A percentile compares a stretch with the other conserved stretches of the same genome.
phyloP scores from a whole-genome alignment of 2,113 vertebrate genomes.

The Anser brachyrhynchus region DNA sequence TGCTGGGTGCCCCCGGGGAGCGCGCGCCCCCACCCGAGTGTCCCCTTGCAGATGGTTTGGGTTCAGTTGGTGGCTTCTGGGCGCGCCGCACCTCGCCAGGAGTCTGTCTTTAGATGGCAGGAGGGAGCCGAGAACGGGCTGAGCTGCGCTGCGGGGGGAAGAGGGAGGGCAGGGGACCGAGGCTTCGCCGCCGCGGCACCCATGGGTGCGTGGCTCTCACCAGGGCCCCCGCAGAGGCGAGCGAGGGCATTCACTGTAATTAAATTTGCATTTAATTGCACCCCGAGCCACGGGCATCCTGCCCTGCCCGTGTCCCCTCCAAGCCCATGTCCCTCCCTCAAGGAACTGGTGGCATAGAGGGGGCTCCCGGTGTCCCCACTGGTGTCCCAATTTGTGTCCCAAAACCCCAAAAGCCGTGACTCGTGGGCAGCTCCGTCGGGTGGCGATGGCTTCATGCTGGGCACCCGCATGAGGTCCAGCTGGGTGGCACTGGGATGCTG shows the following conservation, averaged over 20 bases:
- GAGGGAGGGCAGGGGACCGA: neutral
- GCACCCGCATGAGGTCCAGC: neutral
- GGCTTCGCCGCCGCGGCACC: neutral
- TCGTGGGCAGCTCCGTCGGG: too few species aligned
- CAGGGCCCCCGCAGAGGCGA: rapidly evolving
- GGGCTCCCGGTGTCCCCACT: neutral
- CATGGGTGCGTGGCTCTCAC: neutral
- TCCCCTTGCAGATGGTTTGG: constrained; percentile 60
- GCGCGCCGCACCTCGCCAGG: constrained; percentile 27
- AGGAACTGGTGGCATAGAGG: neutral
- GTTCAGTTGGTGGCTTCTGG: constrained; percentile 60
- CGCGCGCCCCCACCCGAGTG: neutral
- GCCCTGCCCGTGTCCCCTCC: neutral
- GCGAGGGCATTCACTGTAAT: rapidly evolving
- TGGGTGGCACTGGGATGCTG: neutral
- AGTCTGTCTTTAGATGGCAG: constrained; percentile 68
- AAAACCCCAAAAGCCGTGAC: too few species aligned
- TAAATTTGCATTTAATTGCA: too few species aligned
- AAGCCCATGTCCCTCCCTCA: neutral
- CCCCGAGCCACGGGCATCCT: neutral
- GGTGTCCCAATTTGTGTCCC: neutral
- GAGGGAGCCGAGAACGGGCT: constrained; percentile 43
- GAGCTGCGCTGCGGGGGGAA: constrained; percentile 9
- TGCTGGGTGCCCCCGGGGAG: neutral
- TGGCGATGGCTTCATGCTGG: too few species aligned